These are phyloP conservation scores for Tipula lateralis DNA, from an alignment of 2,888 invertebrate species.

Conservation along the genomic window DNA sequence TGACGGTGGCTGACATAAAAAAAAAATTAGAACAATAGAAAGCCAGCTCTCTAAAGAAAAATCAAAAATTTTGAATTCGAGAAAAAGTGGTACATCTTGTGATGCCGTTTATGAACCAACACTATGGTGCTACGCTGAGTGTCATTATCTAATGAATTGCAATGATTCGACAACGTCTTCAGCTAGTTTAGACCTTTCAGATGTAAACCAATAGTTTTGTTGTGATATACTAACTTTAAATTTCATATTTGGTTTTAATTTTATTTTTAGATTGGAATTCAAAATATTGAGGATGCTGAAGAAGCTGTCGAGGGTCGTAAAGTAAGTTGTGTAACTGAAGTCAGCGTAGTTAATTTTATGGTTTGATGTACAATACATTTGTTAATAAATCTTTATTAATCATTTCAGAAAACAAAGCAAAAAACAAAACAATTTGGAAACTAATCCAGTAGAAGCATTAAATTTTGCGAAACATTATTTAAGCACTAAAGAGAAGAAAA, in stretches of 20 bases:
- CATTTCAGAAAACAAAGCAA: neutral
- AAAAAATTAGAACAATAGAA: no score
- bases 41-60: no score
- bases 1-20: no score
- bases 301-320: slow-evolving; percentile 20
- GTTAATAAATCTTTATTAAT: neutral
- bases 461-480: neutral
- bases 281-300: neutral
- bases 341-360: neutral
- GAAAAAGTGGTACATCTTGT: neutral
- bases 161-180: neutral
- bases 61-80: neutral
- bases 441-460: neutral
- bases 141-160: neutral
- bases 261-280: neutral
- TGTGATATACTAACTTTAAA: neutral
- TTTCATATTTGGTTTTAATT: neutral
- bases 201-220: neutral
- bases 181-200: neutral
- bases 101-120: neutral
- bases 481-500: neutral
- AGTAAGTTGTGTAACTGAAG: neutral
- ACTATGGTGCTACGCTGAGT: neutral
- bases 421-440: neutral
- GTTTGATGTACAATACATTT: neutral